Conservation (phyloP, 1,140 invertebrate genomes). For the Bradynema listronoti region DNA sequence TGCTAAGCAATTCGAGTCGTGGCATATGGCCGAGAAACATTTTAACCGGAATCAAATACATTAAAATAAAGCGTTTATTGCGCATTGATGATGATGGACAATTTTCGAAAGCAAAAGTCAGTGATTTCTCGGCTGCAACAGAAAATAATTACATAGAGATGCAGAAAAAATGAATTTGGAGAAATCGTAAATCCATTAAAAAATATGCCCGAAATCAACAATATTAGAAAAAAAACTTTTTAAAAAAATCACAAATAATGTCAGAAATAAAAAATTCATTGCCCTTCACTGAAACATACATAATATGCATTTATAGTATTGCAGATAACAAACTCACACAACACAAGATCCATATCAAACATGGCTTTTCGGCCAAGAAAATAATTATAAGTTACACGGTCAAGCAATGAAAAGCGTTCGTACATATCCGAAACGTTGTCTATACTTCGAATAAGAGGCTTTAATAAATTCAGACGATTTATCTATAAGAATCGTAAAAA, state of each 20-base stretch:
- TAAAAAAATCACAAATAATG: neutral
- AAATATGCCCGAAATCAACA: too few species aligned
- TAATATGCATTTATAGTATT: neutral
- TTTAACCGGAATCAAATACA: slow-evolving; percentile 91
- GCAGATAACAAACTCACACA: slow-evolving; percentile 61
- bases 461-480: slow-evolving; percentile 91
- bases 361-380: slow-evolving; percentile 93
- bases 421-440: slow-evolving; percentile 76
- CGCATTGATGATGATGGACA: slow-evolving; percentile 74
- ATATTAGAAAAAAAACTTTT: neutral
- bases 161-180: neutral
- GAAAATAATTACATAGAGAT: too few species aligned
- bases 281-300: too few species aligned
- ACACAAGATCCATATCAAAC: slow-evolving; percentile 74
- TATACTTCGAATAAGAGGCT: slow-evolving; percentile 88
- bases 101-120: slow-evolving; percentile 83
- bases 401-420: slow-evolving; percentile 74
- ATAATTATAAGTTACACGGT: slow-evolving; percentile 79
- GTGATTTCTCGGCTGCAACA: slow-evolving; percentile 78
- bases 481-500: slow-evolving; percentile 48
- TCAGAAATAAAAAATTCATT: too few species aligned
- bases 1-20: slow-evolving; percentile 69
- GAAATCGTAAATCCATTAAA: too few species aligned
- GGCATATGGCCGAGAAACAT: slow-evolving; percentile 91
- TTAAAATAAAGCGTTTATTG: slow-evolving; percentile 87